phyloP scores from a whole-genome alignment of 2,797 vertebrate genomes.

The Chelmon rostratus region DNA sequence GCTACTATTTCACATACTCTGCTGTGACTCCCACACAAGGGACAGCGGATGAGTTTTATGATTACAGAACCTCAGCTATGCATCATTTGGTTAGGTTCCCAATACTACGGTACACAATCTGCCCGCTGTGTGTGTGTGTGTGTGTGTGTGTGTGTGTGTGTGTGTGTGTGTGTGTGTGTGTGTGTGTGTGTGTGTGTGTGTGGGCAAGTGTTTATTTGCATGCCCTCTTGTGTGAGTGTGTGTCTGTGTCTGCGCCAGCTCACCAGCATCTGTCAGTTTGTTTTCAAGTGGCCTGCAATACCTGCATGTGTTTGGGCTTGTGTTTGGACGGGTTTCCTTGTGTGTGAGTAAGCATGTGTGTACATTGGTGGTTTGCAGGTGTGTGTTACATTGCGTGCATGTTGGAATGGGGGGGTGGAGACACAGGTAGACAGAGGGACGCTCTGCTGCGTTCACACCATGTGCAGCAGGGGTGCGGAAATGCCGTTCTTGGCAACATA shows the following conservation, averaged over 20 bases:
- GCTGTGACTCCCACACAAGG: slow-evolving; percentile 71
- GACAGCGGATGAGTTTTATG: slow-evolving; percentile 71
- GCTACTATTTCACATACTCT: slow-evolving; percentile 67
- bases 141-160: slow-evolving; percentile 23
- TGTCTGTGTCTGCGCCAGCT: slow-evolving; percentile 15
- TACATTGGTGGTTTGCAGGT: slow-evolving; percentile 42
- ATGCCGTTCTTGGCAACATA: slow-evolving; percentile 81
- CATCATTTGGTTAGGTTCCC: slow-evolving; percentile 74
- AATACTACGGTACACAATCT: slow-evolving; percentile 56
- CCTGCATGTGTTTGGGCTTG: slow-evolving; percentile 19
- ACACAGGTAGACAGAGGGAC: slow-evolving; percentile 80
- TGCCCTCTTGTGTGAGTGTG: slow-evolving; percentile 1
- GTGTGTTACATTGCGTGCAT: slow-evolving; percentile 42
- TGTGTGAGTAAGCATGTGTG: slow-evolving; percentile 15
- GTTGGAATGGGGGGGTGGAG: slow-evolving; percentile 23
- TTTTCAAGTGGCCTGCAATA: slow-evolving; percentile 28
- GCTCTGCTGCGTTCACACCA: slow-evolving; percentile 75
- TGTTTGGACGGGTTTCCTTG: slow-evolving; percentile 27
- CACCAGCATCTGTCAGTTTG: slow-evolving; percentile 48
- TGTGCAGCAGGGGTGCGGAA: slow-evolving; percentile 85
- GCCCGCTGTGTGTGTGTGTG: slow-evolving; percentile 48
- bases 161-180: slow-evolving; percentile 34
- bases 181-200: slow-evolving; percentile 13
- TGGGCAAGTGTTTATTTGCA: slow-evolving; percentile 22
- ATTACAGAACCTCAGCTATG: slow-evolving; percentile 72